Conservation (phyloP, 2,797 vertebrate species). For the Okamejei kenojei region DNA sequence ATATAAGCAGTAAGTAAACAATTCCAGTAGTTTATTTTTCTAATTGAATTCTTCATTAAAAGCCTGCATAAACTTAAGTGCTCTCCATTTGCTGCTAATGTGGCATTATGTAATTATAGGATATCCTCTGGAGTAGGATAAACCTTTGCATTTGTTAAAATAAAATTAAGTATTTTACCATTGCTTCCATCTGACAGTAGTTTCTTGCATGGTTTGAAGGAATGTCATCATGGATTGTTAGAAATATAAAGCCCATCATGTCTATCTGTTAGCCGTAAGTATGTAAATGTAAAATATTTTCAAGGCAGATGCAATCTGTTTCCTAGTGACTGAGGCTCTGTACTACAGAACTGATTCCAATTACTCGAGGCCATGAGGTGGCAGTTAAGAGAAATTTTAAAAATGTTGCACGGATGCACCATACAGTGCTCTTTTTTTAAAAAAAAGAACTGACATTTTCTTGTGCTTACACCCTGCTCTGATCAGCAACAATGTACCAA, state of each 20-base stretch:
- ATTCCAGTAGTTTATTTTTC: neutral
- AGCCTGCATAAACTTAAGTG: neutral
- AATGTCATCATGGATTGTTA: neutral
- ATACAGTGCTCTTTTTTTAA: neutral
- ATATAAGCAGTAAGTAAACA: neutral
- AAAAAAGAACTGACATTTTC: neutral
- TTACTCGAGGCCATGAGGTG: neutral
- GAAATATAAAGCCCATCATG: neutral
- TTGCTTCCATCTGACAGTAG: neutral
- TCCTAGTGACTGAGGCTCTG: neutral
- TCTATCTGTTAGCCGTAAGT: neutral
- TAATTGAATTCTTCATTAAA: neutral
- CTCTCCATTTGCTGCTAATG: neutral
- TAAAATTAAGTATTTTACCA: neutral
- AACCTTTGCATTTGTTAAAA: neutral
- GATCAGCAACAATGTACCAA: neutral
- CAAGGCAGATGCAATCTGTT: neutral
- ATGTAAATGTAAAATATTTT: neutral
- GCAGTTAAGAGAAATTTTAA: neutral
- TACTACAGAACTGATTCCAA: neutral
- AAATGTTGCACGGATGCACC: neutral
- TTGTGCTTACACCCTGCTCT: neutral
- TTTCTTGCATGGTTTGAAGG: neutral
- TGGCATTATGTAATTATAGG: neutral
- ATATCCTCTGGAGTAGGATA: neutral